These are phyloP conservation scores for Sebastes kiyomatsui DNA, from an alignment of 2,797 vertebrate genomes.

Conservation along the genomic window DNA sequence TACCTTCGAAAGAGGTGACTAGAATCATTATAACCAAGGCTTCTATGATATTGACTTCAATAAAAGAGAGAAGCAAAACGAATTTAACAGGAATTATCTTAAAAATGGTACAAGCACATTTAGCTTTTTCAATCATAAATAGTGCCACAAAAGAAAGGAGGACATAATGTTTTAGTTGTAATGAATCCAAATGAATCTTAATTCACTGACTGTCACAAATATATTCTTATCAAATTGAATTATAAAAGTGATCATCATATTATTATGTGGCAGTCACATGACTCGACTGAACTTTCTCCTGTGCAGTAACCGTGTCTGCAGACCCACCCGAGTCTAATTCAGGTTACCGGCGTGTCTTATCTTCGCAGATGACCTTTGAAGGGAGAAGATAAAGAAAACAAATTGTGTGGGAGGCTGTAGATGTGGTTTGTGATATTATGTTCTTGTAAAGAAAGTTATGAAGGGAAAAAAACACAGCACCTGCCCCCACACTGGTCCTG, in stretches of 20 bases:
- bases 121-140: background rate
- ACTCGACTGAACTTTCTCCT: slow-evolving; percentile 45
- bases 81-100: background rate
- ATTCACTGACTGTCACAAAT: background rate
- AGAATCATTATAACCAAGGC: background rate
- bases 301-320: slow-evolving; percentile 27
- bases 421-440: slow-evolving; percentile 92
- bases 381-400: slow-evolving; percentile 83
- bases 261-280: slow-evolving; percentile 10
- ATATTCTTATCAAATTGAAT: background rate
- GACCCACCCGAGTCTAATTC: slow-evolving; percentile 61
- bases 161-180: background rate
- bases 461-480: slow-evolving; percentile 62
- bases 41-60: background rate
- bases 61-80: background rate
- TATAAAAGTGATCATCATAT: background rate
- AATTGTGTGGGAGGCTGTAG: slow-evolving; percentile 88
- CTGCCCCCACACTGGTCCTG: slow-evolving; percentile 74
- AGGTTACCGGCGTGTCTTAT: slow-evolving; percentile 81
- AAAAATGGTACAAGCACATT: background rate
- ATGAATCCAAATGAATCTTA: background rate
- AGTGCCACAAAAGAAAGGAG: background rate
- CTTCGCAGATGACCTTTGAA: slow-evolving; percentile 92
- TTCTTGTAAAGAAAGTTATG: slow-evolving; percentile 84
- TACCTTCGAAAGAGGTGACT: background rate